These are phyloP conservation scores for Drosophila testacea DNA, from an alignment of 2,888 invertebrate species.

Conservation along the genomic window DNA sequence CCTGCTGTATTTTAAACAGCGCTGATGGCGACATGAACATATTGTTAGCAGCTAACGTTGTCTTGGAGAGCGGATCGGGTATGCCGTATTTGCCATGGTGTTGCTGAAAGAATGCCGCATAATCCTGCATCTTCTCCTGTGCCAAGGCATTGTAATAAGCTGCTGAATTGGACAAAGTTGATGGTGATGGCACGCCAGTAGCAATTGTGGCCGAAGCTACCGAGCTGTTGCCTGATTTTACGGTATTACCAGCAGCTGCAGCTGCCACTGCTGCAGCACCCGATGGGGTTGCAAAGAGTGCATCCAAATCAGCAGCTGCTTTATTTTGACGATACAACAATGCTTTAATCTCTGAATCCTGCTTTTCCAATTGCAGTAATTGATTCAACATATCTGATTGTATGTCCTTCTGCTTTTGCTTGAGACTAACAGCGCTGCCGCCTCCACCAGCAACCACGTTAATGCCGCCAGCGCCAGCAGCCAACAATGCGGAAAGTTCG, in stretches of 20 bases:
- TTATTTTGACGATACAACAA: constrained; percentile 84
- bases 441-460: constrained; percentile 67
- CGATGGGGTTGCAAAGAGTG: constrained; percentile 82
- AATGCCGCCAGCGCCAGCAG: constrained; percentile 74
- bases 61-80: constrained; percentile 91
- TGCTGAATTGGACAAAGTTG: constrained; percentile 78
- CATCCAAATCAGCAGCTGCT: constrained; percentile 83
- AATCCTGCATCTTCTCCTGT: constrained; percentile 86
- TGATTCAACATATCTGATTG: constrained; percentile 84
- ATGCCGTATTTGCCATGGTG: constrained; percentile 85
- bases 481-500: constrained; percentile 81
- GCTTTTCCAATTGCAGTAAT: constrained; percentile 83
- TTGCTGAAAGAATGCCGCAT: constrained; percentile 86
- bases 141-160: constrained; percentile 84
- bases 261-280: constrained; percentile 62
- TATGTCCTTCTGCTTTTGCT: constrained; percentile 72
- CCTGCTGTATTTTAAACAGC: constrained; percentile 89
- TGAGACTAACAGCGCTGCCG: constrained; percentile 52
- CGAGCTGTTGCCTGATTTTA: constrained; percentile 56
- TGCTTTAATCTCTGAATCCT: constrained; percentile 83
- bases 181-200: constrained; percentile 61
- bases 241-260: constrained; percentile 39
- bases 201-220: constrained; percentile 47
- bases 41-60: constrained; percentile 91
- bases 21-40: constrained; percentile 91